A percentile compares a stretch with the other conserved stretches of the same genome.
These are phyloP conservation scores for Champsocephalus gunnari DNA, from an alignment of 2,797 vertebrate species.

Conservation along the genomic window DNA sequence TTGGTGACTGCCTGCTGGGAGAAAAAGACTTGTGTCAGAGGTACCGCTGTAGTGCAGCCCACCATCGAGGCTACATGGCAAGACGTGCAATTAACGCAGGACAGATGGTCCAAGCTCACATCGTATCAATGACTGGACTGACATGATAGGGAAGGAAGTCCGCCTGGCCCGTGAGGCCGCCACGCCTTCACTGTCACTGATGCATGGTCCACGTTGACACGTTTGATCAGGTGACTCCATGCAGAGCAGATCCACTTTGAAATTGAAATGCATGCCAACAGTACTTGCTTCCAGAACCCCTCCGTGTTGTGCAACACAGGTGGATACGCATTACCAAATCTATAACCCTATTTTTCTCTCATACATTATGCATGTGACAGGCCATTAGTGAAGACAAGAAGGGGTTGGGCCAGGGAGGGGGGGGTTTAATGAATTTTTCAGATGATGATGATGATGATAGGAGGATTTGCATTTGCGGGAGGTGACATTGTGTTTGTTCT, in stretches of 20 bases:
- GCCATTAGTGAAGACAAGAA: conserved; percentile 67
- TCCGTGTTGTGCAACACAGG: conserved; percentile 61
- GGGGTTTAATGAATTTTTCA: conserved; percentile 74
- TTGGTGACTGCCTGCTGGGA: conserved; percentile 22
- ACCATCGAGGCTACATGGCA: conserved; percentile 50
- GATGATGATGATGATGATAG: conserved; percentile 62
- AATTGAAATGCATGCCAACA: conserved; percentile 66
- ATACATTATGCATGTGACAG: conserved; percentile 75
- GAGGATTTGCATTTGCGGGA: conserved; percentile 66
- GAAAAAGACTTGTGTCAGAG: conserved; percentile 34
- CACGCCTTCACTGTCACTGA: conserved; percentile 53
- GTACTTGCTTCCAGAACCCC: conserved; percentile 56
- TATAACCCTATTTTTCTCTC: conserved; percentile 64
- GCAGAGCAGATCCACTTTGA: conserved; percentile 60
- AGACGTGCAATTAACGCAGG: conserved; percentile 73
- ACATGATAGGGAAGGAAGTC: conserved; percentile 67
- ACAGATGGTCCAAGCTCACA: conserved; percentile 79
- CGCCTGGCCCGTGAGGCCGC: conserved; percentile 39
- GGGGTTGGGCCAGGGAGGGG: conserved; percentile 33
- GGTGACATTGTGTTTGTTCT: conserved; percentile 75
- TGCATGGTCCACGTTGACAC: conserved; percentile 60
- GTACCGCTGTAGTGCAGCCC: conserved; percentile 46
- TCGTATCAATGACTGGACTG: conserved; percentile 64
- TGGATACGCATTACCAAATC: conserved; percentile 60
- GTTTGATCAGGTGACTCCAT: conserved; percentile 75